A percentile compares a stretch with the other conserved stretches of the same genome.
These are phyloP conservation scores for Catostylus mosaicus DNA, from an alignment of 30 jellyfish, hydroid and myxozoan species.

Conservation along the genomic window DNA sequence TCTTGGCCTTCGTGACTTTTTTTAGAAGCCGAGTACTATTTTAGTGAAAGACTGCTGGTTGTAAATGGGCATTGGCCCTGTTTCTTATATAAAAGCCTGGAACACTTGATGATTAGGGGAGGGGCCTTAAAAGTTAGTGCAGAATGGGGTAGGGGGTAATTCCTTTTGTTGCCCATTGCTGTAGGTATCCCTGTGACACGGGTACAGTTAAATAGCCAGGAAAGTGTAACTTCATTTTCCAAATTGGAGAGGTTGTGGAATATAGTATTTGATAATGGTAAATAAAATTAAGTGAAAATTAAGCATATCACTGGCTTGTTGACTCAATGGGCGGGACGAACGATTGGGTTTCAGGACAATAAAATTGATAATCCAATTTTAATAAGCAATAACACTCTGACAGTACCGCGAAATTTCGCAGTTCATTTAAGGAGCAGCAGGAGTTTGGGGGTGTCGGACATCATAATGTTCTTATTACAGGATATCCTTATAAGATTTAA, in stretches of 20 bases:
- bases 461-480: background rate
- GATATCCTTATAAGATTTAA: conserved; percentile 18
- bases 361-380: conserved; percentile 15
- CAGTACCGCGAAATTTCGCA: conserved; percentile 50
- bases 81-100: too few species aligned
- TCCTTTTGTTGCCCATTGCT: background rate
- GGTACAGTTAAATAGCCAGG: too few species aligned
- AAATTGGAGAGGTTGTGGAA: too few species aligned
- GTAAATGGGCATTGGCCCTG: too few species aligned
- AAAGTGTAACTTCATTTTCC: too few species aligned
- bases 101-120: background rate
- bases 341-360: conserved; percentile 20
- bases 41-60: too few species aligned
- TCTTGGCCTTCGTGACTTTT: too few species aligned
- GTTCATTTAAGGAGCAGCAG: conserved; percentile 51
- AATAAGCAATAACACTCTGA: conserved; percentile 36
- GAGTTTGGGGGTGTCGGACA: conserved; percentile 32
- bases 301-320: background rate
- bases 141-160: background rate
- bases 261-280: too few species aligned
- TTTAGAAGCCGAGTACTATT: too few species aligned
- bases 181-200: background rate
- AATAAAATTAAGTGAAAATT: background rate
- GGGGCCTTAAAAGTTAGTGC: background rate
- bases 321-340: conserved; percentile 4